Conservation (phyloP, 2,797 vertebrate species). For the Apodemus agrarius region DNA sequence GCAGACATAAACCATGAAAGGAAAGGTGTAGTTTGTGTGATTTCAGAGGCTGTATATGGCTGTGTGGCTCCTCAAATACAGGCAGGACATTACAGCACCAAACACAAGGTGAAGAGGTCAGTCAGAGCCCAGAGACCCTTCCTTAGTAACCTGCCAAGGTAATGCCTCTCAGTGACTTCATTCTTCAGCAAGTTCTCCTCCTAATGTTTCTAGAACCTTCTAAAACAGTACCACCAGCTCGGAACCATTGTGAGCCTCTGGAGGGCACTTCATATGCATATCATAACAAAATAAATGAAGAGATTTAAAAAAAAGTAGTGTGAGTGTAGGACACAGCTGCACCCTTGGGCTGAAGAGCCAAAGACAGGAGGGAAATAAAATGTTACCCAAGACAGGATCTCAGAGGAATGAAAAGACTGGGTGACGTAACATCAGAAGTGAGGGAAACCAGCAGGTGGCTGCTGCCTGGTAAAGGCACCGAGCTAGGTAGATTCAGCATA, state of each 20-base stretch:
- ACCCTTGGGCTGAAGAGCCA: background rate
- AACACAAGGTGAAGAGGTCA: background rate
- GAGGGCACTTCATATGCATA: background rate
- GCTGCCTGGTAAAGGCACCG: background rate
- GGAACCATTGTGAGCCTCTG: background rate
- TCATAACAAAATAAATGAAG: background rate
- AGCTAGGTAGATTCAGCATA: background rate
- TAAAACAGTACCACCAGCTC: background rate
- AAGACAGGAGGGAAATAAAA: background rate
- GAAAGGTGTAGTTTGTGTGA: background rate
- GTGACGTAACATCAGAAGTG: rapidly evolving
- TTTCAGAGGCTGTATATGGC: background rate
- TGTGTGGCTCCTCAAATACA: background rate
- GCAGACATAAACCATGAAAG: background rate
- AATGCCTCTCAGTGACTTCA: background rate
- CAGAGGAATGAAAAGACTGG: rapidly evolving
- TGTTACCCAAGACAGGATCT: rapidly evolving
- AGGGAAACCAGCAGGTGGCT: rapidly evolving
- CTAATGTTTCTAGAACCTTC: background rate
- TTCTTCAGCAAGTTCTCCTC: background rate
- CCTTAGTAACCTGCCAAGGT: too few relatives aligned
- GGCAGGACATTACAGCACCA: background rate
- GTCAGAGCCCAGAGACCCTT: background rate
- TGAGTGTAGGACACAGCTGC: background rate
- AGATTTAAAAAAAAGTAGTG: too few relatives aligned